phyloP scores from a whole-genome alignment of 1,140 invertebrate species.

The Lycorma delicatula region DNA sequence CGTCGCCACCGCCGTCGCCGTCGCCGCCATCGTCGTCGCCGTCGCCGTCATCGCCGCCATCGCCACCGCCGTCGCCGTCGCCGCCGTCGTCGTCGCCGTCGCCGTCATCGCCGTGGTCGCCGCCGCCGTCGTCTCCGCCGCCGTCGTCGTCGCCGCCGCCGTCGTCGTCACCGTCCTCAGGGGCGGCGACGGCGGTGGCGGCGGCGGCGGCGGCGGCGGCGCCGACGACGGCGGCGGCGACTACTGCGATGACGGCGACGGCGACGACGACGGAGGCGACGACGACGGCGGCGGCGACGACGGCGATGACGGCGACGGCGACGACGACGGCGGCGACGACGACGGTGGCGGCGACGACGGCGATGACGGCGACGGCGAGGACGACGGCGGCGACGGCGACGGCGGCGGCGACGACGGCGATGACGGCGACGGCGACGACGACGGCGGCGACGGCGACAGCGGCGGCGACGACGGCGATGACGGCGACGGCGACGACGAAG shows the following conservation, averaged over 20 bases:
- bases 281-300: not conserved
- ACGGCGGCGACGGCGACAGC: not conserved
- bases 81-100: not conserved
- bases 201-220: not conserved
- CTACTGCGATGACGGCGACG: not conserved
- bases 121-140: constrained; percentile 2
- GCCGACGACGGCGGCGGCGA: not conserved
- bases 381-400: constrained; percentile 12
- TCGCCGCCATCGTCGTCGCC: not conserved
- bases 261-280: not conserved
- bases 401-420: constrained; percentile 11
- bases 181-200: not conserved
- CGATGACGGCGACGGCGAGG: constrained; percentile 10
- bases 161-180: not conserved
- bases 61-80: not conserved
- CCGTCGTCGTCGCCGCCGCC: constrained; percentile 5
- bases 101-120: not conserved
- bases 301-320: not conserved
- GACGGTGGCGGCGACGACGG: constrained; percentile 12
- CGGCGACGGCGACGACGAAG: not conserved
- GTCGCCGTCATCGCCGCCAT: not conserved
- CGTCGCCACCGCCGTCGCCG: not conserved
- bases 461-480: not conserved
- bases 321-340: constrained; percentile 10
- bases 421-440: constrained; percentile 15